Base-by-base conservation (phyloP, 1,140 invertebrate species). In the Acromyrmex heyeri region DNA sequence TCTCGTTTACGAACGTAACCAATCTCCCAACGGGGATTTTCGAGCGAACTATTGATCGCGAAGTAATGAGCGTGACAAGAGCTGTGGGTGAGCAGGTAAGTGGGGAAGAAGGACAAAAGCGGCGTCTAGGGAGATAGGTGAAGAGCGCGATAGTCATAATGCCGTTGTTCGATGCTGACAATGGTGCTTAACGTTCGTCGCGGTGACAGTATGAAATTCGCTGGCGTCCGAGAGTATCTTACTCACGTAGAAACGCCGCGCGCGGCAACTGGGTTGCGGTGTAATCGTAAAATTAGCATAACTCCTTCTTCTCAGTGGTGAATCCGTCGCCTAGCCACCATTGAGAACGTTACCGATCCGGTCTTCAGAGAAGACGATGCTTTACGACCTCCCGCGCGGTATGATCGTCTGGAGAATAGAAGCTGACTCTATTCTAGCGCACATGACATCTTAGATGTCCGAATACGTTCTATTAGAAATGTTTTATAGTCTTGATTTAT, bases 261-360 rank as follows among this genome's bases (percentile, higher is more conserved):
- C 81, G 81, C 64, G 79, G 90, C 77, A 91, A 91, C 88, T 91
- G 64, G 62, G 90, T 79, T 85, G 90, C 78, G 85, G 83, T 87
- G 85, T 81, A 89, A 87, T 91, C 91, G 86, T 88, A 85, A 90
- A 91, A 92, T 92, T 92, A 92, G 86, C 91, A 91, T 92, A 92
- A 91, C 53, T 85, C 61, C 85, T 65, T 38, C 53, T 62, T 72
- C 75, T 88, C 73, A 27, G 53, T 21, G 86, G 38, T 30, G 82
- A 82, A 76, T 89, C 86, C 67, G 85, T 90, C 72, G 72, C 14
- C 48, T 65, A 38, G 21, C 48, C 10, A 82, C n/a, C 27, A 64
- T 64, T 69, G 70, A 70, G 86, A 81, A 61, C 30, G 73, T 57
- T 53, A 72, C 55, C 24, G 18, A 64, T n/a, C 21, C 50, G 34